These are phyloP conservation scores for Hippopotamus amphibius DNA, from an alignment of 2,113 vertebrate genomes.

Conservation along the genomic window DNA sequence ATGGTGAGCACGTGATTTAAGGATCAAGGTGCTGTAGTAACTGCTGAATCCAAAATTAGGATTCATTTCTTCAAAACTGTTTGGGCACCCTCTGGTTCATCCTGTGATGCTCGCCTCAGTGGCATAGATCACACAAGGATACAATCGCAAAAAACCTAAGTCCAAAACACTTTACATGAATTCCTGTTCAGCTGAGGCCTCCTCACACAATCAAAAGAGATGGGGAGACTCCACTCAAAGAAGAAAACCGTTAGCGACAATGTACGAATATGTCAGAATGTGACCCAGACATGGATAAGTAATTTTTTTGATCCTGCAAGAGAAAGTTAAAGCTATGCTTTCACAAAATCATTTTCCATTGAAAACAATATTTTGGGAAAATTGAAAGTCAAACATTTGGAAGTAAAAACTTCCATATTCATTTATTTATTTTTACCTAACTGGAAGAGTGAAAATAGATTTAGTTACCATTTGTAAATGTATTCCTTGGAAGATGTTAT, in stretches of 20 bases:
- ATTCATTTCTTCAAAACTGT: background rate
- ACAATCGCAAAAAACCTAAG: fast-evolving
- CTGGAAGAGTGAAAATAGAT: background rate
- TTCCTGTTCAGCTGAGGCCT: background rate
- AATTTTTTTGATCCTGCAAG: background rate
- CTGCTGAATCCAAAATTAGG: background rate
- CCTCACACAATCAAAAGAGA: background rate
- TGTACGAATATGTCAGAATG: background rate
- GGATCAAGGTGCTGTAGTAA: background rate
- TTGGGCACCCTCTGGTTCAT: background rate
- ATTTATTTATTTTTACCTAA: background rate
- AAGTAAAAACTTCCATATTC: background rate
- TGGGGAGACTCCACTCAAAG: background rate
- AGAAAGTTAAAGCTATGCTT: background rate
- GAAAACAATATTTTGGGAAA: background rate
- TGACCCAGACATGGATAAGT: background rate
- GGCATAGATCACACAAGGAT: background rate
- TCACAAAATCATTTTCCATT: background rate
- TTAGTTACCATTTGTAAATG: background rate
- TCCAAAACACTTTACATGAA: background rate
- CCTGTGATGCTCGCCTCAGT: background rate
- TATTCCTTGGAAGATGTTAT: background rate
- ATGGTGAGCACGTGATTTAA: background rate
- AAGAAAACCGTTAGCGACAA: background rate
- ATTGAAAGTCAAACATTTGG: background rate